Conservation (phyloP, 1,140 invertebrate species). For the Aethina tumida region DNA sequence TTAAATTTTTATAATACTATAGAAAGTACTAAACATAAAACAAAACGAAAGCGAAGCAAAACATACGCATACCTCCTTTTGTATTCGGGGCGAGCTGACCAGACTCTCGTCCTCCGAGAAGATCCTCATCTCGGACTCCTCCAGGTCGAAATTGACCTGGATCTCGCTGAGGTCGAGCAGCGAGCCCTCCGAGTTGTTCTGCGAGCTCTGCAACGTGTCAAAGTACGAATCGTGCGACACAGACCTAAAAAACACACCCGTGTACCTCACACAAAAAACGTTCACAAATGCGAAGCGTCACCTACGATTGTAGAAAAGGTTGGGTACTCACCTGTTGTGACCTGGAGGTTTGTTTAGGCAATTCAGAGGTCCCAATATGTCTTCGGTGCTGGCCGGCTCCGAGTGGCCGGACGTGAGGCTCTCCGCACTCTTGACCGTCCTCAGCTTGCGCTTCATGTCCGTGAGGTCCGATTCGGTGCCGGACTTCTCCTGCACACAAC, state of each 20-base stretch:
- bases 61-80: slow-evolving; percentile 33
- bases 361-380: slow-evolving; percentile 38
- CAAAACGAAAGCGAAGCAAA: not conserved
- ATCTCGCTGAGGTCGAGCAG: slow-evolving; percentile 67
- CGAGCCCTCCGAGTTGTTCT: slow-evolving; percentile 38
- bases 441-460: slow-evolving; percentile 41
- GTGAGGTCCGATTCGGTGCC: slow-evolving; percentile 35
- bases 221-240: slow-evolving; percentile 91
- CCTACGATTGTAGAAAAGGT: not conserved
- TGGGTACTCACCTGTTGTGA: slow-evolving; percentile 37
- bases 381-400: slow-evolving; percentile 34
- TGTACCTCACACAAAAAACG: slow-evolving; percentile 34
- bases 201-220: slow-evolving; percentile 51
- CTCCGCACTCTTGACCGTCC: slow-evolving; percentile 62
- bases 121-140: slow-evolving; percentile 76
- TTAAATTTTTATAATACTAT: too few species aligned
- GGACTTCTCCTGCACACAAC: slow-evolving; percentile 31
- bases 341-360: slow-evolving; percentile 39
- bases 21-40: too few species aligned
- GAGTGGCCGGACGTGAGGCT: slow-evolving; percentile 46
- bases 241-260: slow-evolving; percentile 42
- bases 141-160: slow-evolving; percentile 70
- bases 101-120: slow-evolving; percentile 74
- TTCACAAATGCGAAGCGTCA: too few species aligned
- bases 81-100: slow-evolving; percentile 42